These are phyloP conservation scores for Leucoptera coffeella DNA, from an alignment of 2,888 invertebrate genomes.

Conservation along the genomic window DNA sequence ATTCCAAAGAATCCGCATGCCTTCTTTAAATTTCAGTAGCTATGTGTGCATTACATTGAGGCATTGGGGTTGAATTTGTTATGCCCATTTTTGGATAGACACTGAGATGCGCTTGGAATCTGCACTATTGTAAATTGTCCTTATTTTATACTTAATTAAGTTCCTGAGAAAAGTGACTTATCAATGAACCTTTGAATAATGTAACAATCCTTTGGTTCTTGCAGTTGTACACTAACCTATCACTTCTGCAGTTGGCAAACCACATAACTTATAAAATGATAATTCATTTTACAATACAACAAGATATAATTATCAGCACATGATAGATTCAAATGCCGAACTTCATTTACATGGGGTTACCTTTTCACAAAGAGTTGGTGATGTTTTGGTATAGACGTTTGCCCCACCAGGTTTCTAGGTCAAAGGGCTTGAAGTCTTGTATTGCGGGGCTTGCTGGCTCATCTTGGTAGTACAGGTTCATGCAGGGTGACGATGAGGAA, in stretches of 20 bases:
- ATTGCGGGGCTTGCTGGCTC: conserved; percentile 62
- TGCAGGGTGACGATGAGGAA: conserved; percentile 35
- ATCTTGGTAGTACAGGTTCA: conserved; percentile 66
- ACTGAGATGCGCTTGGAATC: too few relatives aligned
- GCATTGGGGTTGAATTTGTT: too few relatives aligned
- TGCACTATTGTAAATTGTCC: not conserved
- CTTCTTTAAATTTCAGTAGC: too few relatives aligned
- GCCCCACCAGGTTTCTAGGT: conserved; percentile 89
- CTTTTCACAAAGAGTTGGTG: conserved; percentile 64
- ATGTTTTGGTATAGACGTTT: conserved; percentile 79
- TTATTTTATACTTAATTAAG: too few relatives aligned
- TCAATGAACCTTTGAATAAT: too few relatives aligned
- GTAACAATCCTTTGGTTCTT: too few relatives aligned
- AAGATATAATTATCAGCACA: not conserved
- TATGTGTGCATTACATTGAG: too few relatives aligned
- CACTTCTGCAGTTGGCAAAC: not conserved
- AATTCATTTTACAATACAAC: not conserved
- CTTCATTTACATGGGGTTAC: not conserved
- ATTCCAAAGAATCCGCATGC: too few relatives aligned
- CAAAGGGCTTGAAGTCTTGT: conserved; percentile 82
- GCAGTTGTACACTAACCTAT: too few relatives aligned
- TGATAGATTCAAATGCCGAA: not conserved
- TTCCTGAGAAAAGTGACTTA: too few relatives aligned
- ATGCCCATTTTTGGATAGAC: too few relatives aligned
- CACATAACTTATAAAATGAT: not conserved